These are phyloP conservation scores for Drosophila multiciliata DNA, from an alignment of 2,888 invertebrate genomes.

Conservation along the genomic window DNA sequence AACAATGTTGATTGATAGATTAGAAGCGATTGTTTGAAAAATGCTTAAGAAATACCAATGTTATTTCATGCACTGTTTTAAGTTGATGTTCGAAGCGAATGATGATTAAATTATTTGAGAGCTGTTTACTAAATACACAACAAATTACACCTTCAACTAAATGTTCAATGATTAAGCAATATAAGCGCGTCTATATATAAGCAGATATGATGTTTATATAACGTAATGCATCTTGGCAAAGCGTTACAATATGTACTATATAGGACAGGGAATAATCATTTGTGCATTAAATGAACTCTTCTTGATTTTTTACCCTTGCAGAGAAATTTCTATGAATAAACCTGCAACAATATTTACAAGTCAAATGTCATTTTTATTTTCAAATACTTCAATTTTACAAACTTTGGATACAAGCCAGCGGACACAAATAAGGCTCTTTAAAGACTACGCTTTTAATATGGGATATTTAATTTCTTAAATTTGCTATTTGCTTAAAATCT, in stretches of 20 bases:
- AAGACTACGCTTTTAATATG: background rate
- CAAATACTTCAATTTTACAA: background rate
- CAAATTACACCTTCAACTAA: background rate
- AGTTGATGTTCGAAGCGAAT: conserved; percentile 22
- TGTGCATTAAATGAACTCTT: conserved; percentile 30
- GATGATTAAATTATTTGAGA: conserved; percentile 14
- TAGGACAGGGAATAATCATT: conserved; percentile 2
- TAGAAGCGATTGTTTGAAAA: background rate
- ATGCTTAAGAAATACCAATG: background rate
- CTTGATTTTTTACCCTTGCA: conserved; percentile 13
- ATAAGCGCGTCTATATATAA: conserved; percentile 20
- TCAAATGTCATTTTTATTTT: background rate
- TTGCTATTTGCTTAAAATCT: background rate
- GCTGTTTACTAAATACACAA: conserved; percentile 4
- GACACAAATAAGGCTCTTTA: background rate
- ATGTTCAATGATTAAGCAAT: conserved; percentile 5
- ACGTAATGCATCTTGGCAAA: conserved; percentile 3
- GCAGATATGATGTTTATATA: conserved; percentile 2
- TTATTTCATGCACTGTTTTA: conserved; percentile 26
- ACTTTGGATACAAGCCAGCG: background rate
- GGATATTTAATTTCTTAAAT: background rate
- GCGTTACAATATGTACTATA: conserved; percentile 3
- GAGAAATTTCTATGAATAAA: background rate
- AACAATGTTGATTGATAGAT: background rate
- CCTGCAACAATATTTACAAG: background rate